Evolutionary conservation across 2,888 invertebrate species (phyloP).

Genomic region (Thecophora atra): DNA sequence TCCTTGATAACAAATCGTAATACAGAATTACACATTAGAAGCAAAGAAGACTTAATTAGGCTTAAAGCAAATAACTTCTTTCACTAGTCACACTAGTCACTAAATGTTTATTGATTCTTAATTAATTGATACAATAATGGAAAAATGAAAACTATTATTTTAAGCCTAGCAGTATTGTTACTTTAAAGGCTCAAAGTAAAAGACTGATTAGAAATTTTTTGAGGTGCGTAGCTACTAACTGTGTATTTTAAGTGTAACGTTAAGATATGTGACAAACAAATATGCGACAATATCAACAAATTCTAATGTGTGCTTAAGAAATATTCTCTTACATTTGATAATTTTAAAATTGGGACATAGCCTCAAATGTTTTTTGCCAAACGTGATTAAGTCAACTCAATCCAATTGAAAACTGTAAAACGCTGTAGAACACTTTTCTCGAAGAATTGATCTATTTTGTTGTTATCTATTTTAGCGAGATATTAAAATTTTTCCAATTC

Average conservation of each 20-base stretch:
- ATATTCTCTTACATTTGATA: background rate
- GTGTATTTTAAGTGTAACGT: background rate
- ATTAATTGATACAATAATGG: constrained; percentile 1
- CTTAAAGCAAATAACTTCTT: constrained; percentile 6
- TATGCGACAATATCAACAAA: constrained; percentile 20
- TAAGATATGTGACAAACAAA: constrained; percentile 9
- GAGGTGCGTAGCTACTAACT: background rate
- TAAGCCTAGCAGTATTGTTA: constrained; percentile 17
- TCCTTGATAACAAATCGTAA: background rate
- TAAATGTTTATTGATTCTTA: constrained; percentile 14
- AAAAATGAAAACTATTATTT: constrained; percentile 14
- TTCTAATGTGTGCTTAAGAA: constrained; percentile 22
- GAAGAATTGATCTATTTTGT: too few relatives aligned
- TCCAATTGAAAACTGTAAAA: too few relatives aligned
- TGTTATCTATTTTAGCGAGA: too few relatives aligned
- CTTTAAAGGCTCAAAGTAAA: constrained; percentile 20
- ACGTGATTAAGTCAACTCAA: too few relatives aligned
- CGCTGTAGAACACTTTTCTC: too few relatives aligned
- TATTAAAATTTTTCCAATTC: too few relatives aligned
- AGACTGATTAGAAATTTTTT: constrained; percentile 31
- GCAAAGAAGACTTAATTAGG: constrained; percentile 12
- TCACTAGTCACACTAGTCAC: constrained; percentile 32
- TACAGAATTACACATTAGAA: background rate
- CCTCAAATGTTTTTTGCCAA: too few relatives aligned
- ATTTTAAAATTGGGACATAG: too few relatives aligned